A percentile compares a stretch with the other conserved stretches of the same genome.
Conservation (phyloP, 2,113 vertebrate species). For the Pseudorhombus dupliciocellatus region DNA sequence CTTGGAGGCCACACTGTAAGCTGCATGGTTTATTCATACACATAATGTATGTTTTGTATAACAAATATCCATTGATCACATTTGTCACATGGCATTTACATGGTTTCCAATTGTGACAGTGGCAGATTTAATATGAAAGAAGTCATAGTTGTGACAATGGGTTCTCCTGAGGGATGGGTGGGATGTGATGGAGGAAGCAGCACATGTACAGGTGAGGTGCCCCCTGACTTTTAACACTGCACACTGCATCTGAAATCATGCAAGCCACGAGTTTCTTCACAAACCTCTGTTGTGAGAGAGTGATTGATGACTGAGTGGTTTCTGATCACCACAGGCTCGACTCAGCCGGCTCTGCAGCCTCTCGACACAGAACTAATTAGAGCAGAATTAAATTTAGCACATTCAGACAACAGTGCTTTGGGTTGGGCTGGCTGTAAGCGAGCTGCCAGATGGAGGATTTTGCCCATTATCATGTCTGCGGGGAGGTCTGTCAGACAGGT, state of each 20-base stretch:
- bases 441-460: conserved; percentile 61
- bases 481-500: conserved; percentile 59
- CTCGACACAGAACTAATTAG: conserved; percentile 48
- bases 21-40: background rate
- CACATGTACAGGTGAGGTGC: too few species aligned
- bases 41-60: background rate
- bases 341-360: conserved; percentile 19
- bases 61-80: background rate
- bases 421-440: conserved; percentile 26
- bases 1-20: background rate
- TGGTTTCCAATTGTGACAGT: background rate
- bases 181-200: too few species aligned
- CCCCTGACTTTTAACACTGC: too few species aligned
- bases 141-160: too few species aligned
- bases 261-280: background rate
- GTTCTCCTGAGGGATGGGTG: too few species aligned
- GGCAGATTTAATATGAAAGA: background rate
- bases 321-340: conserved; percentile 26
- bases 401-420: conserved; percentile 48
- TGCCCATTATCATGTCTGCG: conserved; percentile 58
- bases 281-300: background rate
- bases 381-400: conserved; percentile 54
- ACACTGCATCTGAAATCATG: too few species aligned
- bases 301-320: conserved; percentile 31
- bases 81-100: background rate